Evolutionary conservation across 37 sponge, comb jelly and placozoan species (phyloP).

Genomic region (Halichondria panicea): DNA sequence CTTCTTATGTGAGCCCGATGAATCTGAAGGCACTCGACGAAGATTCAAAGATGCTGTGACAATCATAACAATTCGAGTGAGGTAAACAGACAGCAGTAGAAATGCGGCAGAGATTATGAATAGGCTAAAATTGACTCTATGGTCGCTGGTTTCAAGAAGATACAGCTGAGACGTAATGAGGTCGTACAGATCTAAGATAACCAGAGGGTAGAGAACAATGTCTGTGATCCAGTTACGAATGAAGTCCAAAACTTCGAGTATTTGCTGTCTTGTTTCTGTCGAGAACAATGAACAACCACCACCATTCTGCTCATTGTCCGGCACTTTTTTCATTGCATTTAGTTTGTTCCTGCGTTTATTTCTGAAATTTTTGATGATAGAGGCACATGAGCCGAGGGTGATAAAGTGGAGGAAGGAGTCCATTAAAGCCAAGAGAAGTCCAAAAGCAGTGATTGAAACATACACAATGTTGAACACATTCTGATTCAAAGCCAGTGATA

Average conservation of each 20-base stretch:
- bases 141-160: background rate
- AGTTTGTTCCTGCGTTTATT: constrained; percentile 3
- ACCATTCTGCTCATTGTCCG: too few relatives aligned
- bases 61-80: constrained; percentile 15
- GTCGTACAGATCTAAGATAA: constrained; percentile 41
- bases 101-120: too few relatives aligned
- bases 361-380: background rate
- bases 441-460: background rate
- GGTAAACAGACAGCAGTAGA: too few relatives aligned
- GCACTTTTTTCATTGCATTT: too few relatives aligned
- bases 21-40: background rate
- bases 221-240: too few relatives aligned
- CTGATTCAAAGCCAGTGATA: too few relatives aligned
- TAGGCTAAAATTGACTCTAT: too few relatives aligned
- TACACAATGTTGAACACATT: background rate
- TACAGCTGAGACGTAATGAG: background rate
- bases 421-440: background rate
- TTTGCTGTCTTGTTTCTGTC: too few relatives aligned
- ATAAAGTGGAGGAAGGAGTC: constrained; percentile 17
- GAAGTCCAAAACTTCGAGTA: too few relatives aligned
- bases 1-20: background rate
- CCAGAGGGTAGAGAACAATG: constrained; percentile 38
- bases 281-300: too few relatives aligned
- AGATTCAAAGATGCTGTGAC: background rate
- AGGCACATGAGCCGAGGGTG: constrained; percentile 20